Evolutionary conservation across 2,888 invertebrate genomes (phyloP), one percentile per base, ranked within the genome.

Genomic region (Schrankia costaestrigalis): DNA sequence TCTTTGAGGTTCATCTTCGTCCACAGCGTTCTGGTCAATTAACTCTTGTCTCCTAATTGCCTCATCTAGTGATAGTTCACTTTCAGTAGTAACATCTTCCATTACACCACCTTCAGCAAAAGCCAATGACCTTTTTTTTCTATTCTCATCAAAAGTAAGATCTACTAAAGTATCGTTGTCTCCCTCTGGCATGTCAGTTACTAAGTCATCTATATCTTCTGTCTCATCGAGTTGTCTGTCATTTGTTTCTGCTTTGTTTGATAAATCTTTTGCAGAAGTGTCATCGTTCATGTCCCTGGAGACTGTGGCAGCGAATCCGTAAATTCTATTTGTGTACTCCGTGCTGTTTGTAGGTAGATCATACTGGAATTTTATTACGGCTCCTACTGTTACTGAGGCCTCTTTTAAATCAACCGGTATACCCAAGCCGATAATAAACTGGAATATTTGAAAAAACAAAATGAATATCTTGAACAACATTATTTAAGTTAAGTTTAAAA

Each of bases 351-450:
- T 90, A 3, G 93, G 93, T 40, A 93, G 71, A 42, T 90, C 83
- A 71, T 92, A 93, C 69, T 91, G 92, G 44, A 92, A 91, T 70
- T 93, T 93, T 14, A 92, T 88, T 10, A 92, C 92, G 6, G 90
- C 90, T 1, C 93, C 92, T 18, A 91, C 85, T 8, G 91, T 90
- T 3, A 93, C 90, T 48, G 91, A 84, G 48, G 90, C 85, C 61
- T 90, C 89, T 66, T 89, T 89, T 9, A 91, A 74, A 60, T 92
- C 91, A 14, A 92, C 89, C 1, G 93, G 92, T 13, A 93, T 78
- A 62, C 93, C 92, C 36, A 93, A 78, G 59, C 92, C 92, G 31
- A 91, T 87, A 49, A 93, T 91, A 52, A 93, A 89, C 93, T 93
- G 74, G 23, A 80, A 78, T 54, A 59, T 56, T n/a, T n/a, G n/a